Evolutionary conservation across 2,888 invertebrate genomes (phyloP), one percentile per base, ranked within the genome.

Genomic region (Glyphotaelius pellucidus): DNA sequence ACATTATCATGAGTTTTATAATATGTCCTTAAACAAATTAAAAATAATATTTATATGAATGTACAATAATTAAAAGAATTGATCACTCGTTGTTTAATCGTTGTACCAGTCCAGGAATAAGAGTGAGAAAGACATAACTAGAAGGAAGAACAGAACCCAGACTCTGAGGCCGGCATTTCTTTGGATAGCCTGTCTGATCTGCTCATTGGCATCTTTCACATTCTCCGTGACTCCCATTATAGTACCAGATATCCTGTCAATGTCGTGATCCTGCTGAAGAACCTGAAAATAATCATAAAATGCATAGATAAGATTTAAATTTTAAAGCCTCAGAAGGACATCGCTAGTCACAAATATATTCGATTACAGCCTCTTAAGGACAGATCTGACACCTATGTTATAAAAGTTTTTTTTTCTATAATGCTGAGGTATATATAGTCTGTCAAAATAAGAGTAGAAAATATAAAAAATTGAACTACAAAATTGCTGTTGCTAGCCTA

Each of bases 81-180:
- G 19, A 67, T 67, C n/a, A 67, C 9, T 67, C 25, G n/a, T 67
- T 67, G 47, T 42, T 96, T 96, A 98, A 94, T 98, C 98, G 96
- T 99, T 99, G 95, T 99, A 99, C 99, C 99, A 99, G 96, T 99
- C 99, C 90, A 99, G 96, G 95, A 99, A 99, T 15, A 99, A 96
- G 90, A 99, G 96, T 32, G 99, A 98, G 95, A 99, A 99, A 80
- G 99, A 99, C 97, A 99, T 98, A 80, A 99, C 99, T 94, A 99
- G 96, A 91, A 99, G 96, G 95, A 99, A 99, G 95, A 99, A 99
- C 47, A 99, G 96, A 91, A 99, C 97, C 97, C 98, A 99, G 25
- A 99, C 99, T 94, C 99, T 96, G 80, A 99, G 97, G 0, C 99
- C 99, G 1, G 99, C 99, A 95, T 99, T 99, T 93, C 99, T 97